Percentiles rank a stretch among this genome's conserved stretches.
phyloP scores from a whole-genome alignment of 2,113 vertebrate species.

The Acinonyx jubatus region DNA sequence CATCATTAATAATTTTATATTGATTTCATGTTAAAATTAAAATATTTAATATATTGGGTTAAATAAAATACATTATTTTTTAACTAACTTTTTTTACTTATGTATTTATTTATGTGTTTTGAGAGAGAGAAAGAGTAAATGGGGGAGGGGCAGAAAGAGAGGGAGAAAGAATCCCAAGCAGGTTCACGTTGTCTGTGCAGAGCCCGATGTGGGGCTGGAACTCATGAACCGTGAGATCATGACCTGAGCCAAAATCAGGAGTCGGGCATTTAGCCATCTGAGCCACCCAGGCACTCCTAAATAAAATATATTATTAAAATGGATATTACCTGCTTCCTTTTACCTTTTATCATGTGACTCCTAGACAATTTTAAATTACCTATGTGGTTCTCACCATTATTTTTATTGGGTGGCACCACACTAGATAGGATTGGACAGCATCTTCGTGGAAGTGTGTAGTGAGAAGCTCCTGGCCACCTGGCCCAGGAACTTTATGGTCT shows the following conservation, averaged over 20 bases:
- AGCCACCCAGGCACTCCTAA: not conserved
- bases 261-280: too few relatives aligned
- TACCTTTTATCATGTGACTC: not conserved
- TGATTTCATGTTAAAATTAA: not conserved
- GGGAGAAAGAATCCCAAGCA: too few relatives aligned
- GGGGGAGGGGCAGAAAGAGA: too few relatives aligned
- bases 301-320: conserved; percentile 9
- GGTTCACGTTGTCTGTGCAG: too few relatives aligned
- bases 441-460: not conserved
- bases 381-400: not conserved
- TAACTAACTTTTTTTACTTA: too few relatives aligned
- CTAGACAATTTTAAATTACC: not conserved
- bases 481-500: not conserved
- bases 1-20: not conserved
- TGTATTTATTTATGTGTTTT: too few relatives aligned
- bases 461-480: not conserved
- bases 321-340: not conserved
- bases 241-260: too few relatives aligned
- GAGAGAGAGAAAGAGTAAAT: too few relatives aligned
- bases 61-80: not conserved
- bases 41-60: not conserved
- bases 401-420: not conserved
- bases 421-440: not conserved
- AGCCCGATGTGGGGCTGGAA: too few relatives aligned
- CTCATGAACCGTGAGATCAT: too few relatives aligned